These are phyloP conservation scores for Liparis tanakae DNA, from an alignment of 2,797 vertebrate genomes.

Conservation along the genomic window DNA sequence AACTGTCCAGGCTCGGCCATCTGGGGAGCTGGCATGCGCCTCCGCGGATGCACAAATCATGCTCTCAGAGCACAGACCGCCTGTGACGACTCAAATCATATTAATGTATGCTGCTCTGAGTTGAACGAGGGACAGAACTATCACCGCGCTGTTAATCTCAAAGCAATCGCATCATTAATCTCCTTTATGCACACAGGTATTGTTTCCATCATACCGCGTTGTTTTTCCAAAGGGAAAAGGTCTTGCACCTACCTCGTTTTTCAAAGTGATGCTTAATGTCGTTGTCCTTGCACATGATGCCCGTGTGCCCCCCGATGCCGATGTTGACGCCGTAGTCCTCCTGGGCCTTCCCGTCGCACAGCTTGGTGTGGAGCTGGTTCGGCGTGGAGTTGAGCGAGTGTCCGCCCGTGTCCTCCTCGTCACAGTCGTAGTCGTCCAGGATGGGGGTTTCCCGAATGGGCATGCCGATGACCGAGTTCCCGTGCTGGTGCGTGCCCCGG, in stretches of 20 bases:
- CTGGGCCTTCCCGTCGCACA: conserved; percentile 75
- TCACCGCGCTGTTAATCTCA: conserved; percentile 4
- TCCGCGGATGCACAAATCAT: conserved; percentile 57
- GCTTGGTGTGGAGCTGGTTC: conserved; percentile 82
- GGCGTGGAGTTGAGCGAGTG: conserved; percentile 75
- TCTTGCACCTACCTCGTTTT: conserved; percentile 87
- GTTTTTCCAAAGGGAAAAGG: conserved; percentile 17
- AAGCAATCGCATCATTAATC: conserved; percentile 13
- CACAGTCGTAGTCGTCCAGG: conserved; percentile 94
- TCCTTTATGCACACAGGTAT: background rate
- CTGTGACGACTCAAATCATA: conserved; percentile 19
- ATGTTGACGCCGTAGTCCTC: conserved; percentile 77
- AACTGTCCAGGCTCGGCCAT: conserved; percentile 68
- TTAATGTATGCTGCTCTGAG: conserved; percentile 6
- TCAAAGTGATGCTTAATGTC: conserved; percentile 88
- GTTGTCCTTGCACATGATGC: conserved; percentile 85
- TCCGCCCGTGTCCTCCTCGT: conserved; percentile 86
- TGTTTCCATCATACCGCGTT: conserved; percentile 3
- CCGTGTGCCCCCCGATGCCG: conserved; percentile 75
- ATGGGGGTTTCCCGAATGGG: conserved; percentile 98
- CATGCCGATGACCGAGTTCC: conserved; percentile 93
- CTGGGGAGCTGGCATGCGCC: conserved; percentile 67
- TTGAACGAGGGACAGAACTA: conserved; percentile 22
- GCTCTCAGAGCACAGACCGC: conserved; percentile 48
- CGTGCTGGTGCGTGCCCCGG: conserved; percentile 85